Base-by-base conservation (phyloP, 2,113 vertebrate genomes). In the Saguinus midas region DNA sequence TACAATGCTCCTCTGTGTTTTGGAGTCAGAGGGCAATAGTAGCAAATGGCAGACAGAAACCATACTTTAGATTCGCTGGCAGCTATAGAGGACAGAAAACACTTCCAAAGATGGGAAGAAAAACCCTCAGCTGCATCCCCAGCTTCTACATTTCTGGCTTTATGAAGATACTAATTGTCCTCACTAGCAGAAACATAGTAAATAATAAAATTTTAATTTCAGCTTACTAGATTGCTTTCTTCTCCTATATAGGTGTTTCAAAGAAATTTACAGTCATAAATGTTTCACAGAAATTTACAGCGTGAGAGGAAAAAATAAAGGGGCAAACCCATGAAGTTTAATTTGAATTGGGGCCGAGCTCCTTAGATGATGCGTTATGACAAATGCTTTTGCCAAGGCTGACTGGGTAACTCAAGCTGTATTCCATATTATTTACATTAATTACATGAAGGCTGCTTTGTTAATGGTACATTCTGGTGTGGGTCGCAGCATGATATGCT, bases 191-290 rank as follows among this genome's bases (percentile, higher is more conserved):
- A 96, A 98, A 98, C 98, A 99, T 97, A 99, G 99, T 99, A 99
- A 99, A 99, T 99, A 99, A 99, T 99, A 98, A 99, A 99, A 99
- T 99, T 99, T 99, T 99, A 99, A 99, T 99, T 99, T 99, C 98
- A 96, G 98, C 98, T 98, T 98, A 98, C 98, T 98, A 96, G 97
- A 98, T 99, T 98, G 99, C 98, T 98, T 98, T 98, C 97, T 98
- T 98, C 98, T 98, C n/a, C 20, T 95, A 98, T 97, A 98, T 98
- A 99, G 99, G 98, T 99, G 98, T 98, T 99, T 98, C 98, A 98
- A 95, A 97, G 96, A 99, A 99, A 99, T 99, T 99, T 99, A 99
- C 98, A 97, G 99, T 98, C 98, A 83, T 97, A 98, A 98, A 99
- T 98, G 98, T 99, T 99, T 98, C 98, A 97, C 97, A 98, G 95